Evolutionary conservation across 2,888 invertebrate genomes (phyloP), one percentile per base, ranked within the genome.

Genomic region (Cheilosia vernalis): DNA sequence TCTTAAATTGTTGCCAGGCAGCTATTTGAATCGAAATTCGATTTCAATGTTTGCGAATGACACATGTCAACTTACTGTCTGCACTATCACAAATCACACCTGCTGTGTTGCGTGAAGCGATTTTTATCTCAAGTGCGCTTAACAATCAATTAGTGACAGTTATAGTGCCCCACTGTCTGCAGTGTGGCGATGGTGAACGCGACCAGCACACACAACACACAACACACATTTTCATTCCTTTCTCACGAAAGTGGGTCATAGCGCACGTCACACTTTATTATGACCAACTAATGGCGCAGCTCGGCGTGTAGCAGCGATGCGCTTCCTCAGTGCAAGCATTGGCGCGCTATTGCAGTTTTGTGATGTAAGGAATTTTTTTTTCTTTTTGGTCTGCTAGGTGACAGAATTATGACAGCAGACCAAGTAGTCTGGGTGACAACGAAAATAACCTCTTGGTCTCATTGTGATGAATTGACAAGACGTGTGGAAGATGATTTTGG

Each of bases 81-180:
- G 51, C 76, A 81, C 77, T 81, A 81, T 81, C 85, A 85, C 85
- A 85, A 77, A 77, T 81, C 85, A 85, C 85, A 85, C 85, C 76
- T 81, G 85, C 58, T 83, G 78, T 81, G 76, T 64, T 70, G 58
- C 30, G 73, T n/a, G 30, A 63, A 58, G 56, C 58, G 84, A 84
- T 80, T 64, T 37, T 74, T 74, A 84, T 84, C 84, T 40, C 64
- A 70, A 70, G 21, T 78, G 60, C 44, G 17, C 77, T 82, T 51
- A 70, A 69, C 63, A 67, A 64, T 76, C 58, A 49, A 80, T 63
- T 69, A 51, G 76, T 69, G 27, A 63, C 40, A 17, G 40, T n/a
- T 58, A 64, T 64, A 33, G 44, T 33, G 55, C 69, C 37, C 37
- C 72, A n/a, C 37, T 37, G 37, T 24, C 21, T 63, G 13, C 17